Base-by-base conservation (phyloP, 2,888 invertebrate species). In the Oscheius onirici region DNA sequence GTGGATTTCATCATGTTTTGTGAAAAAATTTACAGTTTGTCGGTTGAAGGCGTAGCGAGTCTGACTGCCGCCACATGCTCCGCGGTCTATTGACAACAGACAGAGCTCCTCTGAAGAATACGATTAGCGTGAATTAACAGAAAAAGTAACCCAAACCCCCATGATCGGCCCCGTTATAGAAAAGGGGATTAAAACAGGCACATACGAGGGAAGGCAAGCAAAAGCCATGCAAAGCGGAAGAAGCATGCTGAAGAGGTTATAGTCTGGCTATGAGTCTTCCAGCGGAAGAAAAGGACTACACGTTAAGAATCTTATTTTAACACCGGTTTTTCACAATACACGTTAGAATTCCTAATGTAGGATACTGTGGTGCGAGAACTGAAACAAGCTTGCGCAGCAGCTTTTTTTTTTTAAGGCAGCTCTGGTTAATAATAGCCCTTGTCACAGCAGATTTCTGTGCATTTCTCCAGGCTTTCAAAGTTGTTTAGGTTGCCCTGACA, bases 11-110 rank as follows among this genome's bases (percentile, higher is more conserved):
- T 20, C n/a, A 10, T 28, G 34, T 24, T 26, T 40, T 17, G 3
- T 17, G 3, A 41, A 5, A 43, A 15, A n/a, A 34, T 20, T 74
- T 58, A 86, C 85, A 55, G 84, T 83, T 75, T 84, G 83, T 54
- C 86, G 67, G 54, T 87, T 83, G 74, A 81, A 86, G 2, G 86
- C 86, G 73, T 84, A 86, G 77, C 86, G 61, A 17, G 86, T 87
- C 68, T 83, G 83, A 20, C 84, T 76, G 24, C 85, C 84, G 43
- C 83, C 81, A 66, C 86, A 86, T 15, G 86, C 85, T 55, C 86
- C 86, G 66, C 83, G 73, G 71, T 86, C 86, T 66, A 86, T 86
- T 11, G 86, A 86, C 34, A 86, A 71, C 51, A 86, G 72, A 57
- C 86, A 86, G 20, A 86, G 73, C 77, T 84, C 81, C 52, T 85